These are phyloP conservation scores for Polyommatus iphigenia DNA, from an alignment of 2,888 invertebrate species.

Conservation along the genomic window DNA sequence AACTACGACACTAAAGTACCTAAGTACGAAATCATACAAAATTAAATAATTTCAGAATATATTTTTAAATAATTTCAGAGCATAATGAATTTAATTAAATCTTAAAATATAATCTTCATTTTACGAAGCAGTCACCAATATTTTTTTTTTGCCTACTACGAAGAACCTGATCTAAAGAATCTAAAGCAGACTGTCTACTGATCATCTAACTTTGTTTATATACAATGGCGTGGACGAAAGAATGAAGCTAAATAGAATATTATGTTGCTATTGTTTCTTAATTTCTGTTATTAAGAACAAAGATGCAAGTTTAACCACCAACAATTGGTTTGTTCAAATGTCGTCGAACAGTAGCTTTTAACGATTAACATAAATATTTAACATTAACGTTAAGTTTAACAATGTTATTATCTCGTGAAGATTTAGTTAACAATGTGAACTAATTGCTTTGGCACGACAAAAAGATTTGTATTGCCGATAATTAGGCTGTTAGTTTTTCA, in stretches of 20 bases:
- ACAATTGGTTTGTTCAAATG: constrained; percentile 3
- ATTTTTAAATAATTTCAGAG: not conserved
- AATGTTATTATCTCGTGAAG: constrained; percentile 34
- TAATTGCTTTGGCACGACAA: constrained; percentile 47
- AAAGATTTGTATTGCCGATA: constrained; percentile 54
- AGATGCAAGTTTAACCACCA: not conserved
- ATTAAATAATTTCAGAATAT: not conserved
- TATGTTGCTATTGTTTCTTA: not conserved
- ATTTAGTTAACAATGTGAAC: constrained; percentile 45
- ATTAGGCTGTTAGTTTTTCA: constrained; percentile 60
- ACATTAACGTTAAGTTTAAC: constrained; percentile 15
- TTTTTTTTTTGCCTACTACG: not conserved
- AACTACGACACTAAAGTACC: not conserved
- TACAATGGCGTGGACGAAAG: not conserved
- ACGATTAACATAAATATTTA: constrained; percentile 14
- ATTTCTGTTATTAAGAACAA: not conserved
- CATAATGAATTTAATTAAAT: not conserved
- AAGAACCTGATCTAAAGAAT: not conserved
- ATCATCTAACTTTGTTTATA: not conserved
- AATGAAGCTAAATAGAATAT: not conserved
- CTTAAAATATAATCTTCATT: not conserved
- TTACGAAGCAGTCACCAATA: not conserved
- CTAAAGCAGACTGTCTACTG: not conserved
- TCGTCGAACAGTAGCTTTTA: constrained; percentile 1
- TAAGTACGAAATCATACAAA: not conserved